A percentile compares a stretch with the other conserved stretches of the same genome.
Evolutionary conservation across 2,113 vertebrate species (phyloP).

Genomic region (Gnathonemus echidnorhynchus): DNA sequence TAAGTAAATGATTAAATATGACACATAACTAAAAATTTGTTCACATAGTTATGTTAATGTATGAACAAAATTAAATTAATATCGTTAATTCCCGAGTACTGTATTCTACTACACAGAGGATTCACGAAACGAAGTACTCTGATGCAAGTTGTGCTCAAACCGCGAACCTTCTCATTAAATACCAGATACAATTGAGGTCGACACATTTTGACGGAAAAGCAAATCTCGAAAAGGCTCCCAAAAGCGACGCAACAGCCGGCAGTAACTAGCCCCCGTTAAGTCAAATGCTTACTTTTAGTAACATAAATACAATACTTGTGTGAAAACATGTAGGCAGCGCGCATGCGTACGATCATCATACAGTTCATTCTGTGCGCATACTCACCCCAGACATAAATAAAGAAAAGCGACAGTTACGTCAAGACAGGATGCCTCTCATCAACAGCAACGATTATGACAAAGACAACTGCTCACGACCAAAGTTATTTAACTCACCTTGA

Average conservation of each 20-base stretch:
- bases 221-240: not conserved
- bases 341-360: not conserved
- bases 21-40: not conserved
- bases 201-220: not conserved
- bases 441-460: not conserved
- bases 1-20: not conserved
- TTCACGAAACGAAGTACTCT: not conserved
- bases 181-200: not conserved
- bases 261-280: not conserved
- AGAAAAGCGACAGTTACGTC: not conserved
- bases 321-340: not conserved
- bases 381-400: not conserved
- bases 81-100: not conserved
- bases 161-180: not conserved
- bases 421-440: not conserved
- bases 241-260: not conserved
- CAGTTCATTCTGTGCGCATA: not conserved
- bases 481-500: not conserved
- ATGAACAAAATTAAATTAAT: not conserved
- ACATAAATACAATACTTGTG: not conserved
- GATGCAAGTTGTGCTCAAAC: not conserved
- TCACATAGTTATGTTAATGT: not conserved
- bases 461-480: not conserved
- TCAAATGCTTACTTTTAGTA: not conserved
- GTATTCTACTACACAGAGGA: not conserved